Conservation (phyloP, 1,140 invertebrate species). For the Trichonephila clavipes region DNA sequence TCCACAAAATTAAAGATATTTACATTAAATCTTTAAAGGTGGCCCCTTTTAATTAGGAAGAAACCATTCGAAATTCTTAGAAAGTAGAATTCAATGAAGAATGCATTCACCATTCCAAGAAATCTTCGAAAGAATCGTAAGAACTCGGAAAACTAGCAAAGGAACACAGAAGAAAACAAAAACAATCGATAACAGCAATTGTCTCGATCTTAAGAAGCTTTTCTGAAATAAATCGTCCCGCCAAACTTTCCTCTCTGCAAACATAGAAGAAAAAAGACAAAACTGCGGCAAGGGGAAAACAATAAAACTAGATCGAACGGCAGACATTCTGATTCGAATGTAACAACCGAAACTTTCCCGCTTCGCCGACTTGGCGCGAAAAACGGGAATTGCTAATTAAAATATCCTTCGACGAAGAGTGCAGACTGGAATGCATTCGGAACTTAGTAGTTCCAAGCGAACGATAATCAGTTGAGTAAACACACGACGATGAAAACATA, state of each 20-base stretch:
- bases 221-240: constrained; percentile 24
- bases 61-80: background rate
- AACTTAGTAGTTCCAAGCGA: background rate
- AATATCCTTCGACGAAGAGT: background rate
- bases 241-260: constrained; percentile 7
- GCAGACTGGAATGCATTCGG: constrained; percentile 5
- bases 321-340: constrained; percentile 14
- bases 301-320: constrained; percentile 21
- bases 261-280: background rate
- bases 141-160: background rate
- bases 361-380: background rate
- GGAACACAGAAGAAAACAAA: background rate
- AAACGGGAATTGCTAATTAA: constrained; percentile 40
- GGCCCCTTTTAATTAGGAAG: background rate
- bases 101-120: background rate
- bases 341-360: constrained; percentile 28
- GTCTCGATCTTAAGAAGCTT: background rate
- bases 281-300: background rate
- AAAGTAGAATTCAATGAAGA: background rate
- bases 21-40: too few species aligned
- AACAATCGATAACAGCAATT: constrained; percentile 46
- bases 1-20: too few species aligned
- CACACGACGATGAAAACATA: constrained; percentile 52
- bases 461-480: constrained; percentile 33
- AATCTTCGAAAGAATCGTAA: background rate